Evolutionary conservation across 2,888 invertebrate genomes (phyloP).

Genomic region (Tupiocoris notatus): DNA sequence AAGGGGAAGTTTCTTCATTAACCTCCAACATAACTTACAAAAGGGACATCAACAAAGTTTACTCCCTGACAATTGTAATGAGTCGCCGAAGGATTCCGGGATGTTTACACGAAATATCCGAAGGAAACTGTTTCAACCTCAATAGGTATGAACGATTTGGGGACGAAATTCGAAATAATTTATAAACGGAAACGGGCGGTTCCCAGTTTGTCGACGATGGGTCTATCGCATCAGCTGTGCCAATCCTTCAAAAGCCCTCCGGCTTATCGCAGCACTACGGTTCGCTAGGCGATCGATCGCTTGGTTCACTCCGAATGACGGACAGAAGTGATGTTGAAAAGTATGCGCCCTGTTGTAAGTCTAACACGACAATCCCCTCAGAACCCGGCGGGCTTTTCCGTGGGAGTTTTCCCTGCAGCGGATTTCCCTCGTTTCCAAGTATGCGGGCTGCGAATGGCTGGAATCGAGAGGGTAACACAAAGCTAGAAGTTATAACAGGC

Average conservation of each 20-base stretch:
- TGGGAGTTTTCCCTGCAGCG: background rate
- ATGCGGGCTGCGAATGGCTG: background rate
- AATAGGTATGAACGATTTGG: too few relatives aligned
- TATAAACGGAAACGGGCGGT: too few relatives aligned
- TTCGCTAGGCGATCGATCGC: background rate
- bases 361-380: background rate
- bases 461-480: conserved; percentile 1
- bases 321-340: background rate
- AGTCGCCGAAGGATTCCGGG: too few relatives aligned
- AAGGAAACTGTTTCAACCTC: too few relatives aligned
- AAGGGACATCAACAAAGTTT: too few relatives aligned
- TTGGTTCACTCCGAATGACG: background rate
- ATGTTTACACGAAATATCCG: too few relatives aligned
- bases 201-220: too few relatives aligned
- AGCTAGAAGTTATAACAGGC: conserved; percentile 14
- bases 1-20: too few relatives aligned
- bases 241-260: background rate
- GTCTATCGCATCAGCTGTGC: too few relatives aligned
- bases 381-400: background rate
- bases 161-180: too few relatives aligned
- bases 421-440: background rate
- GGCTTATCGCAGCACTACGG: background rate
- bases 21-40: too few relatives aligned
- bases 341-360: background rate
- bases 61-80: too few relatives aligned